Percentiles rank a stretch among this genome's conserved stretches.
phyloP scores from a whole-genome alignment of 2,888 invertebrate genomes.

The Nyleta sp. region DNA sequence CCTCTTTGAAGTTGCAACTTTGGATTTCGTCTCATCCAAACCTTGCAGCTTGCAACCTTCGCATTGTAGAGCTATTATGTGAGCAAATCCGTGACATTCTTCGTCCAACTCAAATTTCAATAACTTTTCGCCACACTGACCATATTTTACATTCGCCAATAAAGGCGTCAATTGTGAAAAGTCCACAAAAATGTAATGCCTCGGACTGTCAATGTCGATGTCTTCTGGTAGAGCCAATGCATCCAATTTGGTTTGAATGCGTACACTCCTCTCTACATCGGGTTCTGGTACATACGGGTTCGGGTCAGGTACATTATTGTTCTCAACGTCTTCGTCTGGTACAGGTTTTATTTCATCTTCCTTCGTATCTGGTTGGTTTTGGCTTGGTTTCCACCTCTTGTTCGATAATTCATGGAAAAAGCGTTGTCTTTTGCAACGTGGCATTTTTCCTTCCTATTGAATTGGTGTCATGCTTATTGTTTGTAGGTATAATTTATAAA shows the following conservation, averaged over 20 bases:
- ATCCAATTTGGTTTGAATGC: conserved; percentile 12
- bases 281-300: conserved; percentile 6
- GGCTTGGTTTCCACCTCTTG: background rate
- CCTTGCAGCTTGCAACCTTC: conserved; percentile 24
- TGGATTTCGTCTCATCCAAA: conserved; percentile 19
- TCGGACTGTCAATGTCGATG: background rate
- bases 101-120: conserved; percentile 29
- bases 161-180: conserved; percentile 19
- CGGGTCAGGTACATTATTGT: conserved; percentile 2
- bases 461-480: too few species aligned
- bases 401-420: background rate
- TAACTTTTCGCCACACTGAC: conserved; percentile 3
- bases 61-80: conserved; percentile 27
- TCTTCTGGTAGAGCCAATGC: background rate
- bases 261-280: background rate
- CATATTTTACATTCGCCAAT: conserved; percentile 13
- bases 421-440: conserved; percentile 2
- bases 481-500: too few species aligned
- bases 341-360: background rate
- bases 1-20: conserved; percentile 26
- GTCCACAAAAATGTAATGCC: conserved; percentile 13
- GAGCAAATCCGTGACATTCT: conserved; percentile 26
- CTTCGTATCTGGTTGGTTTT: background rate
- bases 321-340: background rate
- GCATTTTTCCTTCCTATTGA: background rate